Conservation (phyloP, 2,797 vertebrate genomes). For the Phaenicophaeus curvirostris region DNA sequence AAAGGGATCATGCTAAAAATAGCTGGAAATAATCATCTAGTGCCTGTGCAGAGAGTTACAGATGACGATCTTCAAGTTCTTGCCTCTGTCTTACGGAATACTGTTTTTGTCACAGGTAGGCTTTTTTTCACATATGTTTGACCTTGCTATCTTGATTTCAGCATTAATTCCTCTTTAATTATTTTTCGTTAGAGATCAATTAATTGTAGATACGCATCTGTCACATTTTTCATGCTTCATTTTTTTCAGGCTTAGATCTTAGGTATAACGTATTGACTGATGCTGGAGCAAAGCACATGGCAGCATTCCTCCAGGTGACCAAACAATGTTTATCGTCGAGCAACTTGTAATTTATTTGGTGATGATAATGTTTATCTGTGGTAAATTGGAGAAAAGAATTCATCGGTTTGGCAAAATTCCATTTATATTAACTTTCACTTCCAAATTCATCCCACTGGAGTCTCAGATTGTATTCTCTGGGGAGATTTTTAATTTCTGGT, state of each 20-base stretch:
- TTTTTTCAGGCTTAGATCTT: constrained; percentile 82
- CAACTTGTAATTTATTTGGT: not conserved
- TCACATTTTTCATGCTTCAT: not conserved
- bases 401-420: not conserved
- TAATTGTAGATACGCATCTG: not conserved
- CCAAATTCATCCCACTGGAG: not conserved
- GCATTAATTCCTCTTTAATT: not conserved
- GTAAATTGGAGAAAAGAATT: not conserved
- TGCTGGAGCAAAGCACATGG: constrained; percentile 76
- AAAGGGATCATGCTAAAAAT: constrained; percentile 75
- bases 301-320: constrained; percentile 83
- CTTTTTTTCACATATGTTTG: not conserved
- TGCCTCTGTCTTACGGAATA: constrained; percentile 64
- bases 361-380: not conserved
- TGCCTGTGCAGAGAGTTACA: constrained; percentile 72
- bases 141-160: not conserved
- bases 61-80: constrained; percentile 78
- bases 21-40: constrained; percentile 77
- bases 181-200: not conserved
- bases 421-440: not conserved
- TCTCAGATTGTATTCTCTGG: not conserved
- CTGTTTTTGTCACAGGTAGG: constrained; percentile 79
- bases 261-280: constrained; percentile 83
- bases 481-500: not conserved
- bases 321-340: not conserved